phyloP scores from a whole-genome alignment of 2,888 invertebrate genomes.

The Sacculina carcini region DNA sequence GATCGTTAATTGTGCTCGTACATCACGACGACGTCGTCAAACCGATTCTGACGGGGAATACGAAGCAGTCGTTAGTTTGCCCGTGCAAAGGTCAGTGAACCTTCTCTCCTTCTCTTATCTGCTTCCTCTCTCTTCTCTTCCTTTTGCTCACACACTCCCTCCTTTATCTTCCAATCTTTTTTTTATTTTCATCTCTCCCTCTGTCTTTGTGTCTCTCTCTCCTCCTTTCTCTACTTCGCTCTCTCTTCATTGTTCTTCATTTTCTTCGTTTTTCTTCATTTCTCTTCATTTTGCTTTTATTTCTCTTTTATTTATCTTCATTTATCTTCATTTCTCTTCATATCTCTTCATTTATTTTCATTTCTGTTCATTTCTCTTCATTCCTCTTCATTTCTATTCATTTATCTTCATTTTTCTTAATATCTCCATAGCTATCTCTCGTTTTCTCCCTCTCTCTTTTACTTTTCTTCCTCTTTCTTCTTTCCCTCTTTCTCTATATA shows the following conservation, averaged over 20 bases:
- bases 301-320: neutral
- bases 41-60: slow-evolving; percentile 31
- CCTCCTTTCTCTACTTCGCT: neutral
- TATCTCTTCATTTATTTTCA: neutral
- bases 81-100: slow-evolving; percentile 55
- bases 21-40: slow-evolving; percentile 7
- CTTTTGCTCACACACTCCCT: neutral
- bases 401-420: neutral
- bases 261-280: neutral
- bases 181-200: too few species aligned
- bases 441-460: neutral
- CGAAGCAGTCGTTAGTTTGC: slow-evolving; percentile 71
- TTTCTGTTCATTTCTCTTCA: neutral
- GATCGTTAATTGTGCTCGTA: slow-evolving; percentile 54
- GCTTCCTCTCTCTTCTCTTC: neutral
- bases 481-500: neutral
- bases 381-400: neutral
- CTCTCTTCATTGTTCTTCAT: neutral
- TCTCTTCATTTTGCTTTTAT: neutral
- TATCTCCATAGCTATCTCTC: neutral
- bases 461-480: neutral
- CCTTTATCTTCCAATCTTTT: too few species aligned
- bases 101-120: too few species aligned
- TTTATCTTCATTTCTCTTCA: neutral
- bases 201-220: too few species aligned